phyloP scores from a whole-genome alignment of 1,140 invertebrate genomes.

The Polyergus mexicanus region DNA sequence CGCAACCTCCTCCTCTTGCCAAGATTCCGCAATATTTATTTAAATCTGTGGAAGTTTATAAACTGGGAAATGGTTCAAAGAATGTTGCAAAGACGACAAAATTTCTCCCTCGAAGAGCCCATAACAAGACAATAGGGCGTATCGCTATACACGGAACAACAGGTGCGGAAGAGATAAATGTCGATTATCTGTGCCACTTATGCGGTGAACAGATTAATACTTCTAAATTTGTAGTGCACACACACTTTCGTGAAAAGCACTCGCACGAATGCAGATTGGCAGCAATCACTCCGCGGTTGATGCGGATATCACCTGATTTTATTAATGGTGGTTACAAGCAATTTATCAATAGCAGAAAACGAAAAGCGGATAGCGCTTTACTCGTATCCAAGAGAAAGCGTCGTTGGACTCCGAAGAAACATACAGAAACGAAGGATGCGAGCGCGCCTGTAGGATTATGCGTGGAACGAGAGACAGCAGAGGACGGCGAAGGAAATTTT shows the following conservation, averaged over 20 bases:
- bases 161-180: constrained; percentile 28
- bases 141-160: constrained; percentile 77
- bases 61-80: background rate
- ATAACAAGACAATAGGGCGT: constrained; percentile 61
- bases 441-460: constrained; percentile 74
- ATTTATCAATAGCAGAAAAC: constrained; percentile 71
- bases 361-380: constrained; percentile 68
- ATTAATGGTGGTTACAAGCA: constrained; percentile 77
- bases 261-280: constrained; percentile 76
- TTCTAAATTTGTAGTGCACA: constrained; percentile 72
- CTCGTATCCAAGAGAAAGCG: constrained; percentile 72
- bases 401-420: constrained; percentile 77
- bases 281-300: constrained; percentile 65
- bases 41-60: background rate
- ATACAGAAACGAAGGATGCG: constrained; percentile 61
- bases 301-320: constrained; percentile 74
- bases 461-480: constrained; percentile 77
- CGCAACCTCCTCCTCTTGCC: constrained; percentile 63
- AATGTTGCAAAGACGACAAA: background rate
- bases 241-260: constrained; percentile 80
- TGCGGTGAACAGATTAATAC: constrained; percentile 82
- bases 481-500: constrained; percentile 83
- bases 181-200: constrained; percentile 81
- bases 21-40: constrained; percentile 61
- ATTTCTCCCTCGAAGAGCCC: background rate